These are phyloP conservation scores for Trissonchulus latispiculum DNA, from an alignment of 2,888 invertebrate genomes.

Conservation along the genomic window DNA sequence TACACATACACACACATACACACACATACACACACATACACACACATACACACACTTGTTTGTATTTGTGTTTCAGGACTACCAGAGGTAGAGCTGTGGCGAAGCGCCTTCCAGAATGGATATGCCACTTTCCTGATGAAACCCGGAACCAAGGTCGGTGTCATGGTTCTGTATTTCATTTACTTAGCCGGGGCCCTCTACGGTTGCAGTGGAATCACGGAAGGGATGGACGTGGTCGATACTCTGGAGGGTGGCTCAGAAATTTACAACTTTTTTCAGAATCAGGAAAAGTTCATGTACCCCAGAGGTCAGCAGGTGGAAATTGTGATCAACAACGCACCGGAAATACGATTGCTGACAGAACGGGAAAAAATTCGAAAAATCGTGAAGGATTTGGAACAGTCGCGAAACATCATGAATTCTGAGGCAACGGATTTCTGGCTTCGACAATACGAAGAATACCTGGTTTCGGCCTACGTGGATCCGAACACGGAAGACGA, in stretches of 20 bases:
- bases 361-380: slow-evolving; percentile 23
- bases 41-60: too few relatives aligned
- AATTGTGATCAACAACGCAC: slow-evolving; percentile 34
- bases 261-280: slow-evolving; percentile 75
- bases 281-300: slow-evolving; percentile 71
- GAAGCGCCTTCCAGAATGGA: too few relatives aligned
- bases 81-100: too few relatives aligned
- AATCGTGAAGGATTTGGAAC: slow-evolving; percentile 17
- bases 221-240: slow-evolving; percentile 78
- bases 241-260: slow-evolving; percentile 76
- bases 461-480: not conserved
- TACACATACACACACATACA: too few relatives aligned
- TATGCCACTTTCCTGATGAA: slow-evolving; percentile 20
- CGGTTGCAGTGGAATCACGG: slow-evolving; percentile 67
- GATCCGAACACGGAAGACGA: not conserved
- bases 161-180: slow-evolving; percentile 58
- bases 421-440: slow-evolving; percentile 10
- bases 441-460: slow-evolving; percentile 1
- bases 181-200: slow-evolving; percentile 75
- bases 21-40: too few relatives aligned
- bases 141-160: slow-evolving; percentile 50
- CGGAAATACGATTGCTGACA: slow-evolving; percentile 29
- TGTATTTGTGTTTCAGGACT: too few relatives aligned
- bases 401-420: slow-evolving; percentile 5
- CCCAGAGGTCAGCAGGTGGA: slow-evolving; percentile 32